Conservation (phyloP, 1,140 invertebrate genomes). For the Nebria ingens region DNA sequence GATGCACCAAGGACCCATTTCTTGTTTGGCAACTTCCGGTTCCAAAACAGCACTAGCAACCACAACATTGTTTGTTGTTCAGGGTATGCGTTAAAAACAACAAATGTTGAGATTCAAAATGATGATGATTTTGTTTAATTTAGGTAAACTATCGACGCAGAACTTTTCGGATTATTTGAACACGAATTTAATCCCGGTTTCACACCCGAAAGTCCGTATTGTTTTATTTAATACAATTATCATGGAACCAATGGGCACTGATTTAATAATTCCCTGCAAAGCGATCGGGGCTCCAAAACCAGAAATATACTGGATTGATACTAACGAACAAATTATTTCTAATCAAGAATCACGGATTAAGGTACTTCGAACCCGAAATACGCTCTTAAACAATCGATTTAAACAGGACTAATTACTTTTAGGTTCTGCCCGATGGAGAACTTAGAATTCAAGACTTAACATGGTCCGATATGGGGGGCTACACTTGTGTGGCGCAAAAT, state of each 20-base stretch:
- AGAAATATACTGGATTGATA: constrained; percentile 53
- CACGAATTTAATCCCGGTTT: background rate
- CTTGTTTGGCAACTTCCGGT: constrained; percentile 59
- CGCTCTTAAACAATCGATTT: background rate
- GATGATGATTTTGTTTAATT: background rate
- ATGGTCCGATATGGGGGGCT: constrained; percentile 73
- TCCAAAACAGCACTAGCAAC: constrained; percentile 42
- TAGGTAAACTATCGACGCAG: background rate
- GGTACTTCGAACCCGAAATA: constrained; percentile 25
- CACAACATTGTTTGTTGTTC: constrained; percentile 37
- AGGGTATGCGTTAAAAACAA: no score
- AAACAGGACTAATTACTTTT: constrained; percentile 15
- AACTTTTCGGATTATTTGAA: constrained; percentile 2
- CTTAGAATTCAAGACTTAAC: constrained; percentile 54
- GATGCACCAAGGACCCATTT: constrained; percentile 50
- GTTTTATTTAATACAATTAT: constrained; percentile 24
- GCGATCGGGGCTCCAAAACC: constrained; percentile 51
- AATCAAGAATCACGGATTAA: constrained; percentile 38
- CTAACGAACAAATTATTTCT: constrained; percentile 38
- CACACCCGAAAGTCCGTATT: constrained; percentile 6
- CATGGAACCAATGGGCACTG: constrained; percentile 44
- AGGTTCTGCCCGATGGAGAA: constrained; percentile 59
- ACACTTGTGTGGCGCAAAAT: constrained; percentile 63
- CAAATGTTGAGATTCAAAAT: no score
- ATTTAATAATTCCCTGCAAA: constrained; percentile 58